Conservation (phyloP, 2,888 invertebrate species). For the Drosophila nr. perissopoda region DNA sequence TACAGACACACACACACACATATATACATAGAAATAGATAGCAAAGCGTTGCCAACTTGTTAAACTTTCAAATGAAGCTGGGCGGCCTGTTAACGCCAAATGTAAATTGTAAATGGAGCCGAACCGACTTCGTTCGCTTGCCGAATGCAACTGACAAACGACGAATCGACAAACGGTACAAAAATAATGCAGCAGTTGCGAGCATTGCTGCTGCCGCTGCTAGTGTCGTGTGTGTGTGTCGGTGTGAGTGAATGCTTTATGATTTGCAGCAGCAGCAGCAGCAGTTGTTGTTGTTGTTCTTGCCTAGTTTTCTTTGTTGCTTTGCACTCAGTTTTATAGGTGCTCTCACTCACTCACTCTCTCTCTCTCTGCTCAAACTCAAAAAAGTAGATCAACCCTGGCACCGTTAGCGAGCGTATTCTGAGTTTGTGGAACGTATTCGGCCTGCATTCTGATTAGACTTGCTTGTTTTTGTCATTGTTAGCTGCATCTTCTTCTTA, state of each 20-base stretch:
- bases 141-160: constrained; percentile 68
- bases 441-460: constrained; percentile 76
- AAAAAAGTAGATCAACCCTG: constrained; percentile 57
- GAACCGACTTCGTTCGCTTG: constrained; percentile 66
- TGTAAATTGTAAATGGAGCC: constrained; percentile 35
- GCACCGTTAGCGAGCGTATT: constrained; percentile 60
- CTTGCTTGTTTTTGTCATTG: constrained; percentile 38
- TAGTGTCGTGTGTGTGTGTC: constrained; percentile 30
- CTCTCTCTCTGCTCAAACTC: constrained; percentile 49
- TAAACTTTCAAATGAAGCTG: not conserved
- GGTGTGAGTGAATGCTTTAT: constrained; percentile 68
- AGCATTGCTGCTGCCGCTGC: constrained; percentile 48
- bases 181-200: constrained; percentile 29
- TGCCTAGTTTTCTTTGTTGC: constrained; percentile 65
- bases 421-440: constrained; percentile 73
- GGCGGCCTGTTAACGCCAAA: constrained; percentile 28
- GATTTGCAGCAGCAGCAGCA: constrained; percentile 69
- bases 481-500: constrained; percentile 52
- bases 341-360: constrained; percentile 33
- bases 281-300: constrained; percentile 26
- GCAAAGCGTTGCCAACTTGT: constrained; percentile 7
- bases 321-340: constrained; percentile 43
- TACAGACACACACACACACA: constrained; percentile 1
- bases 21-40: constrained; percentile 1
- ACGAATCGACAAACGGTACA: constrained; percentile 47